These are phyloP conservation scores for Gymnogyps californianus DNA, from an alignment of 2,113 vertebrate genomes.

Conservation along the genomic window DNA sequence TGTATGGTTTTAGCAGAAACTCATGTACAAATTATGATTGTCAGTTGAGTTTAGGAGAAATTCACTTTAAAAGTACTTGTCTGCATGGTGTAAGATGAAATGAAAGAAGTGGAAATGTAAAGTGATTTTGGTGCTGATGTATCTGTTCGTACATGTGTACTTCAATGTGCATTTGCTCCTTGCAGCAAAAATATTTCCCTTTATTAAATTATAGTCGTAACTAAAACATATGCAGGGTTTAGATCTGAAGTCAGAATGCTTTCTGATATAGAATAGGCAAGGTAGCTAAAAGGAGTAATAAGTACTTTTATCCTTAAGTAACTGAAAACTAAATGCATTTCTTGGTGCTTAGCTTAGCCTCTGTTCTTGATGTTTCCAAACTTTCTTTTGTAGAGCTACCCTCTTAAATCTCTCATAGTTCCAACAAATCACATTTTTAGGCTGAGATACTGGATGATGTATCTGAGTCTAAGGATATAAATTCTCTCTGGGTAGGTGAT, in stretches of 20 bases:
- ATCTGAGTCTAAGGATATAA: not conserved
- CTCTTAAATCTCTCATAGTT: not conserved
- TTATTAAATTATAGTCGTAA: not conserved
- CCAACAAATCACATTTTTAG: not conserved
- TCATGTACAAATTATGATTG: not conserved
- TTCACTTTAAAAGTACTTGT: not conserved
- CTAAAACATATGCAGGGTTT: not conserved
- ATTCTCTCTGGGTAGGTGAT: not conserved
- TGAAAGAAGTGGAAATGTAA: not conserved
- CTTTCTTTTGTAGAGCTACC: not conserved
- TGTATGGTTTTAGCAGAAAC: not conserved
- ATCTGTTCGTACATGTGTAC: fast-evolving
- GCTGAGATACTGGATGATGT: not conserved
- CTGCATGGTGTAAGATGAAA: not conserved
- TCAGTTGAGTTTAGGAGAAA: not conserved
- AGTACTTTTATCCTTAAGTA: not conserved
- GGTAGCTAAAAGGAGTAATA: not conserved
- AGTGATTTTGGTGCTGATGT: not conserved
- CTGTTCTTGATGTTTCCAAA: not conserved
- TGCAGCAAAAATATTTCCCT: not conserved
- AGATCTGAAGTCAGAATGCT: not conserved
- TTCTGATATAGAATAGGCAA: not conserved
- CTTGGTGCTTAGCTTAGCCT: not conserved
- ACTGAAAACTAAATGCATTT: not conserved
- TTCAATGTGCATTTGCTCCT: not conserved